phyloP scores from a whole-genome alignment of 2,797 vertebrate species.

The Phoxinus dragarum region DNA sequence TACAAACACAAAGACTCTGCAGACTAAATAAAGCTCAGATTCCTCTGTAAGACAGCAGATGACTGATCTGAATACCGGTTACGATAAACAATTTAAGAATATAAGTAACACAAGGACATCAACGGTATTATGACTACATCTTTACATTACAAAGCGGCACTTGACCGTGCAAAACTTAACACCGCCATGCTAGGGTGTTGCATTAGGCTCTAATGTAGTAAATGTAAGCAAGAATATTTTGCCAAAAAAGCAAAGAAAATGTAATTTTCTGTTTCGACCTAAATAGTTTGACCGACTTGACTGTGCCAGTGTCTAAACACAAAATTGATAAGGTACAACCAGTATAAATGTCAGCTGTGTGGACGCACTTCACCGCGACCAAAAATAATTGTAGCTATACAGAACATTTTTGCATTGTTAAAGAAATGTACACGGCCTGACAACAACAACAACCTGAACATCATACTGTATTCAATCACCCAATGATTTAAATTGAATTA shows the following conservation, averaged over 20 bases:
- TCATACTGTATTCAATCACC: background rate
- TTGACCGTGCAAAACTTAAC: background rate
- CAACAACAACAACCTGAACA: background rate
- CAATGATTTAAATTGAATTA: background rate
- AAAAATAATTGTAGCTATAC: background rate
- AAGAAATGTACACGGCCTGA: background rate
- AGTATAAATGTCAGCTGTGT: background rate
- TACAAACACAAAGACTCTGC: conserved; percentile 14
- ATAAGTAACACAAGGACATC: background rate
- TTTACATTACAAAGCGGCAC: background rate
- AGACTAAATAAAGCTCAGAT: conserved; percentile 24
- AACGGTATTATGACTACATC: background rate
- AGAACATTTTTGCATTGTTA: too few relatives aligned
- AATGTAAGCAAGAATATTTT: background rate
- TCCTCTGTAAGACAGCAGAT: background rate
- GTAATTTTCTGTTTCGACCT: background rate
- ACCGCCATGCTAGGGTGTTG: background rate
- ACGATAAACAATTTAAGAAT: background rate
- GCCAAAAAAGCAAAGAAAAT: background rate
- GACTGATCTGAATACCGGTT: background rate
- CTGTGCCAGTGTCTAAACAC: background rate
- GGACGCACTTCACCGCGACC: background rate
- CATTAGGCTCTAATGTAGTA: background rate
- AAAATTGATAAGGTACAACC: background rate
- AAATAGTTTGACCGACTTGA: background rate